These are phyloP conservation scores for Argyresthia goedartella DNA, from an alignment of 2,888 invertebrate species.

Conservation along the genomic window DNA sequence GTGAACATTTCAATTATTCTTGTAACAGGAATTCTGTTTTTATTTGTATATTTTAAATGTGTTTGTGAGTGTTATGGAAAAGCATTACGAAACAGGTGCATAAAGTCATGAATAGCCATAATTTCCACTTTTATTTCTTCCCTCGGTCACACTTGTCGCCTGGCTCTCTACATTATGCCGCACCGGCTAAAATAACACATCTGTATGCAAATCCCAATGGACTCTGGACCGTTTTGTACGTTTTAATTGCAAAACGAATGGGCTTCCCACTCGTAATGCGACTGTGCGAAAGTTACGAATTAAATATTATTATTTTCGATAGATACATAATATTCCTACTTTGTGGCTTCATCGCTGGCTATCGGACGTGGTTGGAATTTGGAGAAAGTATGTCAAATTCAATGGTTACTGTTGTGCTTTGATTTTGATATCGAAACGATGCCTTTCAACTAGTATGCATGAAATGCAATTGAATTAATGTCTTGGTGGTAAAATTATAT, in stretches of 20 bases:
- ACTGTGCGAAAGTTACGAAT: conserved; percentile 1
- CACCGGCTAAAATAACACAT: conserved; percentile 48
- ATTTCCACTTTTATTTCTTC: neutral
- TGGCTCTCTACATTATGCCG: conserved; percentile 25
- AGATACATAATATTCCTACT: neutral
- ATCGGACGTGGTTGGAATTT: too few relatives aligned
- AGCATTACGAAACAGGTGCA: neutral
- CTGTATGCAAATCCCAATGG: conserved; percentile 61
- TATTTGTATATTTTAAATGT: neutral
- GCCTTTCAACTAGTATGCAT: too few relatives aligned
- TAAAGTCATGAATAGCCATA: neutral
- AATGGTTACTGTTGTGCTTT: neutral
- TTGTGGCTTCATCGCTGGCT: neutral
- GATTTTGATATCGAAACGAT: neutral
- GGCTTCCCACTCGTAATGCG: conserved; percentile 34
- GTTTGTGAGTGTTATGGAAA: neutral
- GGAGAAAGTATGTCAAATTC: neutral
- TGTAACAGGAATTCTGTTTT: too few relatives aligned
- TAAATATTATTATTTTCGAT: conserved; percentile 4
- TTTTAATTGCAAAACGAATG: conserved; percentile 52
- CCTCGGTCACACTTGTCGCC: conserved; percentile 19
- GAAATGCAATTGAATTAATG: too few relatives aligned
- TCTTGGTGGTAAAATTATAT: too few relatives aligned
- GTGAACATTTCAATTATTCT: too few relatives aligned
- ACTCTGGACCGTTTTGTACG: conserved; percentile 36